These are phyloP conservation scores for Hemibagrus guttatus DNA, from an alignment of 2,797 vertebrate species.

Conservation along the genomic window DNA sequence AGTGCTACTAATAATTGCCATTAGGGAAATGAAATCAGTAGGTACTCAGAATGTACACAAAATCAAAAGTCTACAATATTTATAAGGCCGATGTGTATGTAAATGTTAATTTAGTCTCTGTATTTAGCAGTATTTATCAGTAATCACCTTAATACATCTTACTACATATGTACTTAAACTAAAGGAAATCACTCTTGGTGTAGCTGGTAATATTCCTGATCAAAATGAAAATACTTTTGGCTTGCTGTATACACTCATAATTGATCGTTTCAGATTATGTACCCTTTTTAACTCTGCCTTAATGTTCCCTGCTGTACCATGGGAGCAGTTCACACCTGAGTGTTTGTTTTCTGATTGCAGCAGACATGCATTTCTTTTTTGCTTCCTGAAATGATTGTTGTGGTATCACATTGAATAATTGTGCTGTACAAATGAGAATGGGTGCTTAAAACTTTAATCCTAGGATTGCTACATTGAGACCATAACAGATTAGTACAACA, in stretches of 20 bases:
- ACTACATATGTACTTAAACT: too few relatives aligned
- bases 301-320: neutral
- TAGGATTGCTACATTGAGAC: neutral
- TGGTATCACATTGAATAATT: neutral
- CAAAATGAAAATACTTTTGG: neutral
- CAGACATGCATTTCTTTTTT: neutral
- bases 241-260: too few relatives aligned
- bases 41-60: neutral
- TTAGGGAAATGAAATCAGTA: neutral
- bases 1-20: neutral
- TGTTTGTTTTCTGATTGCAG: conserved; percentile 10
- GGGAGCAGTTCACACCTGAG: neutral
- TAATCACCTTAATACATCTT: neutral
- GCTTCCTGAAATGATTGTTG: neutral
- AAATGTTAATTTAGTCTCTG: neutral
- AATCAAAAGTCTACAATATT: neutral
- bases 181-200: neutral
- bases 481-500: neutral
- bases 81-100: neutral
- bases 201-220: neutral
- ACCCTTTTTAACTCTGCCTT: neutral
- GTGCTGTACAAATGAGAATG: neutral
- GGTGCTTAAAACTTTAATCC: neutral
- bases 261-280: neutral
- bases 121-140: neutral